Conservation (phyloP, 2,797 vertebrate genomes). For the Lithobates pipiens region DNA sequence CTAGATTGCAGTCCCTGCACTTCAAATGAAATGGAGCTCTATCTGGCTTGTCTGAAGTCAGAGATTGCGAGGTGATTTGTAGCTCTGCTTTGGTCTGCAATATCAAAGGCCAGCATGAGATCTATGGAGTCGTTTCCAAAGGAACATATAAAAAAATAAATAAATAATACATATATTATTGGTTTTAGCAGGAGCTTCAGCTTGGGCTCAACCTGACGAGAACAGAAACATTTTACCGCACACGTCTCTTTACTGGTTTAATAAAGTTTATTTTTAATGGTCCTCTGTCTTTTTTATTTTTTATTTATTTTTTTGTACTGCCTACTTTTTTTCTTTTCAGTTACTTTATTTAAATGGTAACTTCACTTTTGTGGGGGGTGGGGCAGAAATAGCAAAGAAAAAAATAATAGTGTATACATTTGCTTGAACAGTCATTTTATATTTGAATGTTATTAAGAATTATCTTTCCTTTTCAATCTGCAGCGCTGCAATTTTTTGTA, state of each 20-base stretch:
- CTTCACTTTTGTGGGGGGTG: neutral
- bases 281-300: neutral
- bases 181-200: neutral
- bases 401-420: too few relatives aligned
- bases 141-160: neutral
- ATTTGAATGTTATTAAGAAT: too few relatives aligned
- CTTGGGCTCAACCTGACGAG: neutral
- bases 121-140: neutral
- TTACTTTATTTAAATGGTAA: neutral
- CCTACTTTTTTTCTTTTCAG: too few relatives aligned
- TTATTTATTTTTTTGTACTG: neutral
- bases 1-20: neutral
- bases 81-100: neutral
- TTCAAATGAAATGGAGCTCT: neutral
- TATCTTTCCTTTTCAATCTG: too few relatives aligned
- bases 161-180: neutral
- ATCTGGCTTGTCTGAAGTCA: neutral
- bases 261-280: neutral
- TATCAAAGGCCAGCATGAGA: constrained; percentile 13
- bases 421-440: too few relatives aligned
- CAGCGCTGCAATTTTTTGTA: too few relatives aligned
- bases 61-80: neutral
- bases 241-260: neutral
- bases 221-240: neutral
- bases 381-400: too few relatives aligned